These are phyloP conservation scores for Drosophila kuntzei DNA, from an alignment of 2,888 invertebrate species.

Conservation along the genomic window DNA sequence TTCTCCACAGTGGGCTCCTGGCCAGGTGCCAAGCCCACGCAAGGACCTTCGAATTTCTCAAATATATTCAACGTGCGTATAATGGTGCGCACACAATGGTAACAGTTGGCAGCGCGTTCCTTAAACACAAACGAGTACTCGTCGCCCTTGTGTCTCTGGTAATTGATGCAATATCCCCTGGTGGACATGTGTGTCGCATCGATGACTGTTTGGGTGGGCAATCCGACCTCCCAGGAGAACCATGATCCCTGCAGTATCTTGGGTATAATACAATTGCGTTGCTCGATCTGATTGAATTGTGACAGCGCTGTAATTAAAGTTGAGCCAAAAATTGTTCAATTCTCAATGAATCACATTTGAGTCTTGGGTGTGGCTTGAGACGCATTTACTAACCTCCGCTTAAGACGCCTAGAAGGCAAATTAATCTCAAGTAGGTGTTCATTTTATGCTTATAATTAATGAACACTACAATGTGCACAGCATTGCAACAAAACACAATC, in stretches of 20 bases:
- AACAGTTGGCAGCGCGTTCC: constrained; percentile 88
- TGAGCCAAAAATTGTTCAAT: constrained; percentile 1
- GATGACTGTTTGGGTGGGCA: constrained; percentile 92
- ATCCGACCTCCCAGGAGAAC: constrained; percentile 96
- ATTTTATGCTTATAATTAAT: constrained; percentile 34
- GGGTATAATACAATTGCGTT: constrained; percentile 90
- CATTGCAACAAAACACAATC: constrained; percentile 24
- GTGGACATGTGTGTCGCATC: constrained; percentile 92
- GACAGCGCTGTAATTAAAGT: constrained; percentile 47
- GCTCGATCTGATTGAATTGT: constrained; percentile 70
- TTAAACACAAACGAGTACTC: constrained; percentile 95
- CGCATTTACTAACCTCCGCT: constrained; percentile 54
- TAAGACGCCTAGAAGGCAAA: constrained; percentile 49
- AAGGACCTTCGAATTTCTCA: constrained; percentile 94
- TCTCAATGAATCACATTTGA: constrained; percentile 61
- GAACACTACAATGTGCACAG: constrained; percentile 39
- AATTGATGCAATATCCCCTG: constrained; percentile 90
- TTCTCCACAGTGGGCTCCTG: constrained; percentile 90
- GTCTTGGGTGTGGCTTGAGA: constrained; percentile 69
- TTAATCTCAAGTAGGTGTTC: constrained; percentile 37
- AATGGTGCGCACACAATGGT: constrained; percentile 93
- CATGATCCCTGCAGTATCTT: constrained; percentile 92
- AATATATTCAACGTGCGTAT: constrained; percentile 95
- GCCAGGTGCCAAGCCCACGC: constrained; percentile 89
- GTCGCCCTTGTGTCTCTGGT: constrained; percentile 89